These are phyloP conservation scores for Zophobas morio DNA, from an alignment of 1,140 invertebrate genomes.

Conservation along the genomic window DNA sequence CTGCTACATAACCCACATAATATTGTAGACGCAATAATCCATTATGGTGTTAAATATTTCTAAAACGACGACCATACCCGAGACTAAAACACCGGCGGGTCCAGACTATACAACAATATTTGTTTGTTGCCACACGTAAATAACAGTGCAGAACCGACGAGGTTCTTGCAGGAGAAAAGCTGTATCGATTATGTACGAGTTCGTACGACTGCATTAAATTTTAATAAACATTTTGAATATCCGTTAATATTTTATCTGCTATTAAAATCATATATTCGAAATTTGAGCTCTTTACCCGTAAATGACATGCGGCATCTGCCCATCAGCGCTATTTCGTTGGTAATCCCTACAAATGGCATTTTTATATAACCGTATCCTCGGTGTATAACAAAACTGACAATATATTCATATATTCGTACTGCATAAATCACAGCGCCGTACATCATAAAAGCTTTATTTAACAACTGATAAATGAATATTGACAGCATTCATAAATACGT, in stretches of 20 bases:
- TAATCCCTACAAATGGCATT: constrained; percentile 30
- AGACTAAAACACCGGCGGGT: too few species aligned
- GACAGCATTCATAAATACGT: constrained; percentile 30
- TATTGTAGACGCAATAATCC: too few species aligned
- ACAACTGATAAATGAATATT: constrained; percentile 40
- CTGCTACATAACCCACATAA: too few species aligned
- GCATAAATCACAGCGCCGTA: constrained; percentile 32
- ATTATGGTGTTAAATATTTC: too few species aligned
- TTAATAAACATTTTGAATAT: too few species aligned
- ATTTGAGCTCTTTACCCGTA: constrained; percentile 12
- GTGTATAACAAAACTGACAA: constrained; percentile 37
- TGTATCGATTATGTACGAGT: too few species aligned
- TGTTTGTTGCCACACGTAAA: too few species aligned
- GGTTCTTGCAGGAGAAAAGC: too few species aligned
- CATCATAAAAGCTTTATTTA: constrained; percentile 38
- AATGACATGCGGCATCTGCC: constrained; percentile 27
- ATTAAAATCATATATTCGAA: constrained; percentile 30
- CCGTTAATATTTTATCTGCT: constrained; percentile 5
- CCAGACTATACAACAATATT: too few species aligned
- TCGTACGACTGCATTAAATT: too few species aligned
- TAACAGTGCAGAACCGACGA: too few species aligned
- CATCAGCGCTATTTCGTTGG: constrained; percentile 24
- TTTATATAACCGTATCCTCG: constrained; percentile 24
- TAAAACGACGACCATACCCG: too few species aligned
- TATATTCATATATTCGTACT: constrained; percentile 37